Percentiles rank a stretch among this genome's conserved stretches.
Evolutionary conservation across 2,888 invertebrate species (phyloP).

Genomic region (Drosophila maculinotata): DNA sequence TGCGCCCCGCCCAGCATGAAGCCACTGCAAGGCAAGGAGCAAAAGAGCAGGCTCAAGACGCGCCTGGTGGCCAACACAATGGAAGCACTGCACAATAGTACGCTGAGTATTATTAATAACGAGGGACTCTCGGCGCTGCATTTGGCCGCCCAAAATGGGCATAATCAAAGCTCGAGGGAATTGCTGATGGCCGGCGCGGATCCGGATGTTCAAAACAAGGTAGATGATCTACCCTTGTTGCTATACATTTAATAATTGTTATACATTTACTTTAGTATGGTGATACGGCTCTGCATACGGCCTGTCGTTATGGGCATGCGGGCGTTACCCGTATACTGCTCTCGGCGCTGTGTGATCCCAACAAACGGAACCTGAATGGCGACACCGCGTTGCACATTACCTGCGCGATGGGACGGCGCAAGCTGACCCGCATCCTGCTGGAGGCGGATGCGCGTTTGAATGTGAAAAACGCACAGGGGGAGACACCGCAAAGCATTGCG

Average conservation of each 20-base stretch:
- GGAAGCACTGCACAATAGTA: constrained; percentile 87
- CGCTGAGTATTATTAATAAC: constrained; percentile 89
- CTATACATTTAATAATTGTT: constrained; percentile 28
- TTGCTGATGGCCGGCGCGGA: constrained; percentile 94
- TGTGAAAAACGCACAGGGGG: constrained; percentile 88
- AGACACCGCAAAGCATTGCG: constrained; percentile 96
- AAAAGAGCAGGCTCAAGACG: constrained; percentile 73
- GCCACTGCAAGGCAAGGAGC: constrained; percentile 51
- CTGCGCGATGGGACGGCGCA: constrained; percentile 96
- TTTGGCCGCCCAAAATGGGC: constrained; percentile 97
- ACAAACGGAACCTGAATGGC: constrained; percentile 97
- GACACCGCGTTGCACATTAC: constrained; percentile 97
- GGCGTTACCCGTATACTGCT: constrained; percentile 97
- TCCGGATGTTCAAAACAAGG: constrained; percentile 96
- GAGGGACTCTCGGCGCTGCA: constrained; percentile 97
- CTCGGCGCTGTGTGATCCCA: constrained; percentile 93
- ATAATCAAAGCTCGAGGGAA: constrained; percentile 97
- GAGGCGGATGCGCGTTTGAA: constrained; percentile 92
- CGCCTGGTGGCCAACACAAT: constrained; percentile 70
- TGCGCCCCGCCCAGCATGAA: constrained; percentile 79
- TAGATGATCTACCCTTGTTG: constrained; percentile 73
- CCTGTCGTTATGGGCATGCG: constrained; percentile 97
- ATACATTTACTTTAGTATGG: constrained; percentile 97
- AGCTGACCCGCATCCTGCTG: constrained; percentile 94
- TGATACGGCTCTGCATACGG: constrained; percentile 97